Evolutionary conservation across 2,888 invertebrate species (phyloP).

Genomic region (Antheraea yamamai): DNA sequence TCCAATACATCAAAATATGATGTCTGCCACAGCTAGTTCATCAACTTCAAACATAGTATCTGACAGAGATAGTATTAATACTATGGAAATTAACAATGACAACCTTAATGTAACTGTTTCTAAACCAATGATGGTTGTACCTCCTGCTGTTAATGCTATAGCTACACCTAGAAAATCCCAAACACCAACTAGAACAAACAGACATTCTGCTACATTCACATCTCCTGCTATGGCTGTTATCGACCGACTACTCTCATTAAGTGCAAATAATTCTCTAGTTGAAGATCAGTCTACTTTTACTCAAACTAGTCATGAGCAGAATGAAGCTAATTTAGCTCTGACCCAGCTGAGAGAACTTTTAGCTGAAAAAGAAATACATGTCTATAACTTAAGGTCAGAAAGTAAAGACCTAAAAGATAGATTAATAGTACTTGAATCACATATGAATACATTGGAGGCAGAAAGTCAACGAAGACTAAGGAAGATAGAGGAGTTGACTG

Average conservation of each 20-base stretch:
- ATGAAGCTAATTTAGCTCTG: conserved; percentile 64
- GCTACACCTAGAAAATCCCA: conserved; percentile 57
- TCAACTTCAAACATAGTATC: conserved; percentile 46
- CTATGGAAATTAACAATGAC: conserved; percentile 49
- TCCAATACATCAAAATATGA: conserved; percentile 34
- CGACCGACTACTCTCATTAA: conserved; percentile 74
- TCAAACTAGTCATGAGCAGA: conserved; percentile 50
- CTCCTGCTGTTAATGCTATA: conserved; percentile 66
- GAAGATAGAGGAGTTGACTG: conserved; percentile 67
- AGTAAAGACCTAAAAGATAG: conserved; percentile 75
- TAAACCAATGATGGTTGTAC: conserved; percentile 75
- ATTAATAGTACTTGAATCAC: conserved; percentile 62
- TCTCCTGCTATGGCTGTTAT: conserved; percentile 80
- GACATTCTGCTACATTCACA: conserved; percentile 70
- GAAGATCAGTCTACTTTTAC: conserved; percentile 50
- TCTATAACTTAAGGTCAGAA: conserved; percentile 76
- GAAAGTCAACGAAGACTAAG: conserved; percentile 60
- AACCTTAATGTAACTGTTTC: conserved; percentile 56
- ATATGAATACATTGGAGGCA: conserved; percentile 60
- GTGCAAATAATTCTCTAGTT: conserved; percentile 59
- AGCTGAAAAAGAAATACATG: conserved; percentile 79
- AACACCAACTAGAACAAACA: conserved; percentile 62
- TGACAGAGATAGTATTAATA: conserved; percentile 37
- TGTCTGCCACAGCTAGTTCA: conserved; percentile 45
- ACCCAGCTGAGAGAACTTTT: conserved; percentile 77